A percentile compares a stretch with the other conserved stretches of the same genome.
Evolutionary conservation across 1,140 invertebrate species (phyloP).

Genomic region (Phthorimaea operculella): DNA sequence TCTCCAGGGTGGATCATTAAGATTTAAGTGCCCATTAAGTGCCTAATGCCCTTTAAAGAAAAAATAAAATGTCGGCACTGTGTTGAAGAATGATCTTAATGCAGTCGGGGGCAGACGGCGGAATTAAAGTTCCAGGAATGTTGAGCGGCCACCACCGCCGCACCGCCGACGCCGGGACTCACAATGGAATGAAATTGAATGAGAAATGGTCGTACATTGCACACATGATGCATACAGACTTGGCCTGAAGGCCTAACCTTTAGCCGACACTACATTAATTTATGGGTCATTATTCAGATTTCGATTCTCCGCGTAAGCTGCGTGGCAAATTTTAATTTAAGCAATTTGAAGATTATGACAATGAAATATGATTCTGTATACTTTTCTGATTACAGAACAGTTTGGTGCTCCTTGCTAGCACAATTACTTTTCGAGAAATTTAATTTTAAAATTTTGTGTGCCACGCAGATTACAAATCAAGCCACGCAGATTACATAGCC

Average conservation of each 20-base stretch:
- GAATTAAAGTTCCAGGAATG: slow-evolving; percentile 28
- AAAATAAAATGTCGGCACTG: neutral
- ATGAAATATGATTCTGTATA: too few species aligned
- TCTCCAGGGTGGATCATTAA: slow-evolving; percentile 1
- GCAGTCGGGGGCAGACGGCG: slow-evolving; percentile 15
- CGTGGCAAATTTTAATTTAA: too few species aligned
- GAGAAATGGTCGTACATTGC: slow-evolving; percentile 10
- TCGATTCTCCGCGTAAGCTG: too few species aligned
- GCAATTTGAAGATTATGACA: too few species aligned
- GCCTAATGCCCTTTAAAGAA: neutral
- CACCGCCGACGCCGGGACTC: slow-evolving; percentile 8
- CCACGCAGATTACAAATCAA: too few species aligned
- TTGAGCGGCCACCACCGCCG: neutral
- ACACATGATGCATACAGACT: slow-evolving; percentile 4
- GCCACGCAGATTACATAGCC: too few species aligned
- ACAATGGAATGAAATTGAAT: slow-evolving; percentile 26
- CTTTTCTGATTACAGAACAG: too few species aligned
- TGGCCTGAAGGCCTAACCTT: neutral
- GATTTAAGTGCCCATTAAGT: slow-evolving; percentile 2
- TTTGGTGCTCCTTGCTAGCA: too few species aligned
- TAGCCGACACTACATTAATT: neutral
- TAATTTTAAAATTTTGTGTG: too few species aligned
- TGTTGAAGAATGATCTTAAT: slow-evolving; percentile 14
- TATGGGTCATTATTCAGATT: too few species aligned
- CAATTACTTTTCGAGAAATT: too few species aligned